Conservation (phyloP, 2,797 vertebrate species). For the Oryzias dopingdopingensis region DNA sequence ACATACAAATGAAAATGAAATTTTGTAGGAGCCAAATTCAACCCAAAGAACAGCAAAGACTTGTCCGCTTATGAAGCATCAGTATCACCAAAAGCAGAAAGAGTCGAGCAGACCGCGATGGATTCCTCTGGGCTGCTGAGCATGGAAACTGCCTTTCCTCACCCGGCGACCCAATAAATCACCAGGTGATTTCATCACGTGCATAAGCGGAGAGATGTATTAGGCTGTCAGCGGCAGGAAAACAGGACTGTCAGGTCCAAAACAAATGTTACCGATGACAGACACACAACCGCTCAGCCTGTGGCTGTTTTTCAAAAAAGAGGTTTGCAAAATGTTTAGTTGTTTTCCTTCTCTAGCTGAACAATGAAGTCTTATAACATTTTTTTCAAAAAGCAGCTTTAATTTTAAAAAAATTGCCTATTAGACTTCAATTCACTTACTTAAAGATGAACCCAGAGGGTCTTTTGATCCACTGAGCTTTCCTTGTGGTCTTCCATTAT, state of each 20-base stretch:
- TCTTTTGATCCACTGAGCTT: no score
- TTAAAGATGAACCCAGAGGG: no score
- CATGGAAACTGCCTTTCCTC: slow-evolving; percentile 56
- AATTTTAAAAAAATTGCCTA: no score
- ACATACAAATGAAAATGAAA: slow-evolving; percentile 32
- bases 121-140: slow-evolving; percentile 34
- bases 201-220: slow-evolving; percentile 36
- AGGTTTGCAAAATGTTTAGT: no score
- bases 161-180: slow-evolving; percentile 45
- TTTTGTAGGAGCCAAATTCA: slow-evolving; percentile 31
- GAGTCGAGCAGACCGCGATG: slow-evolving; percentile 8
- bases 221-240: slow-evolving; percentile 46
- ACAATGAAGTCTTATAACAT: no score
- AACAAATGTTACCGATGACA: slow-evolving; percentile 50
- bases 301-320: slow-evolving; percentile 1
- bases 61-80: slow-evolving; percentile 15
- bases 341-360: no score
- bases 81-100: slow-evolving; percentile 33
- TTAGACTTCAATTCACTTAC: no score
- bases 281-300: slow-evolving; percentile 29
- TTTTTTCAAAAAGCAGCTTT: no score
- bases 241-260: slow-evolving; percentile 40
- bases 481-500: no score
- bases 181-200: slow-evolving; percentile 56
- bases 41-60: slow-evolving; percentile 36